These are phyloP conservation scores for Leptopilina clavipes DNA, from an alignment of 1,140 invertebrate genomes.

Conservation along the genomic window DNA sequence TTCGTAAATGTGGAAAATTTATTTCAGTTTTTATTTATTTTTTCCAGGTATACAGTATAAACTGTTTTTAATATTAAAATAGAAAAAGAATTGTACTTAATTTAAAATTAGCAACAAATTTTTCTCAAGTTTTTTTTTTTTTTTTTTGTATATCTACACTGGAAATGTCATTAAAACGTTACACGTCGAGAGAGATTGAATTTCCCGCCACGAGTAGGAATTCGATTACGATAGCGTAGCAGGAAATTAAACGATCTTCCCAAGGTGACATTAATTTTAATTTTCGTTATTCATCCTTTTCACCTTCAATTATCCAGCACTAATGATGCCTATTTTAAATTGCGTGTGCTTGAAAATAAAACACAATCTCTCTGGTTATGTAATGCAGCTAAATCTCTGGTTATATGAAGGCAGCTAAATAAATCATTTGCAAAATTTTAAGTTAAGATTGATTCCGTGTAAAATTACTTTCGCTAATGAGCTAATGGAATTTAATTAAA, in stretches of 20 bases:
- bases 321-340: constrained; percentile 7
- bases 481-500: too few species aligned
- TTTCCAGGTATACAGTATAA: too few species aligned
- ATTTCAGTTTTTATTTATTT: too few species aligned
- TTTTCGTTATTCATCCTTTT: constrained; percentile 17
- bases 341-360: background rate
- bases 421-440: too few species aligned
- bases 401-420: too few species aligned
- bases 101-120: background rate
- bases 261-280: constrained; percentile 32
- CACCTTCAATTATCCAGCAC: background rate
- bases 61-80: too few species aligned
- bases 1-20: too few species aligned
- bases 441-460: too few species aligned
- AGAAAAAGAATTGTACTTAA: too few species aligned
- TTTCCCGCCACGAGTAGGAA: constrained; percentile 26
- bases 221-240: constrained; percentile 3
- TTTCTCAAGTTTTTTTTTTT: background rate
- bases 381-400: too few species aligned
- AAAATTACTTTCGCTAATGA: too few species aligned
- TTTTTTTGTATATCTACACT: background rate
- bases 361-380: too few species aligned
- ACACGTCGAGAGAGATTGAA: constrained; percentile 10
- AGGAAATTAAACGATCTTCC: constrained; percentile 27
- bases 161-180: constrained; percentile 15